Base-by-base conservation (phyloP, 1,140 invertebrate species). In the Hypsibius dujardini region DNA sequence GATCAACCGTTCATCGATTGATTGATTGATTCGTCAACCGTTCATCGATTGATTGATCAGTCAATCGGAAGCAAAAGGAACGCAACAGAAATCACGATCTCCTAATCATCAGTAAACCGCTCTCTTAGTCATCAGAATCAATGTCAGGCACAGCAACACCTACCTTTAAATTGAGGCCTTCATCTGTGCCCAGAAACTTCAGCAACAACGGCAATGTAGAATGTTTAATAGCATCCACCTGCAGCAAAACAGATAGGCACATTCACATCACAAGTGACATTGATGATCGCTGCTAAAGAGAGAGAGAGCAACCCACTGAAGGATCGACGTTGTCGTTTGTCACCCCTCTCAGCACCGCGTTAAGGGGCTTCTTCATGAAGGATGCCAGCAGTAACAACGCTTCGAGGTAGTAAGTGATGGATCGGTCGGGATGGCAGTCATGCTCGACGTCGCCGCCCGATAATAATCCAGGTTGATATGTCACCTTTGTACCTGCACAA, bases 361-460 rank as follows among this genome's bases (percentile, higher is more conserved):
- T 82, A 1, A 98, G 71, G 1, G 91, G 86, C 76, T 86, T 86
- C 82, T 98, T 98, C 78, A 90, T 95, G 80, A 98, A 98, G 40
- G 94, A 91, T 15, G 90, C 94, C 59, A 98, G 76, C 60, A 87
- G 87, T 73, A 97, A 81, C 0, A 97, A 77, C 3, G 86, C 85
- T 83, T 98, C 94, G 74, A 98, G 81, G 79, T 91, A 98, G 80
- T 97, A 98, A 75, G 87, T 87, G 76, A 96, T 88, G 46, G 88
- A 86, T 77, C 92, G 82, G 75, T 87, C 83, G 45, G 84, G 79
- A 74, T 86, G 88, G 79, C 95, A 98, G 71, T 90, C 88, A 80
- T 96, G 91, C 67, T 88, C 86, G 47, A 97, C 76, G 72, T 82
- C 83, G 46, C 95, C 95, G 69, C 95, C 95, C 72, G 86, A 80